Evolutionary conservation across 2,888 invertebrate species (phyloP), one percentile per base, ranked within the genome.

Genomic region (Bembecia ichneumoniformis): DNA sequence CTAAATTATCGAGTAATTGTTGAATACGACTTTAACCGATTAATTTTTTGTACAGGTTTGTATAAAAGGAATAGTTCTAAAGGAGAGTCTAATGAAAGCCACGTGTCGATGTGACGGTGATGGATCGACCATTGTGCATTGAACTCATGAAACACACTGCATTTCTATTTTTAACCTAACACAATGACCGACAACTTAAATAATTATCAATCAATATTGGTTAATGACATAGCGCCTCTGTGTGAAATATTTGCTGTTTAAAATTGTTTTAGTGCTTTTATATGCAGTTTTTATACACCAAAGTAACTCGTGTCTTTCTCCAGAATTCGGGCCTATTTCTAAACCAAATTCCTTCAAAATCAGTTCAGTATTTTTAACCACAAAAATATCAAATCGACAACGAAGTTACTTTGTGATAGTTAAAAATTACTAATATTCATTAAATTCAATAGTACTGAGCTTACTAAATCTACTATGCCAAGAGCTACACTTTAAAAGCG

Each of bases 71-170:
- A 44, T 44, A 40, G 40, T 40, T 44, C 15, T 44, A 44, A 44
- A 44, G 17, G 44, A 44, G 44, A 16, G 11, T 40, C 40, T 17
- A 44, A 44, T 44, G 44, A 44, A 44, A 44, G 16, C 16, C 44
- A 44, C 17, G 15, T 15, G 15, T 44, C 17, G 44, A 46, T 28
- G 51, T 63, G 69, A 67, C 66, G 63, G 64, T 68, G 71, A 71
- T 66, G 60, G 62, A 71, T 71, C 46, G 69, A 51, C 62, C 62
- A 71, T 71, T 71, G 69, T 70, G 35, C 47, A 40, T n/a, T 40
- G 28, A 28, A 28, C 28, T 28, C 15, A 5, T 44, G 17, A 16
- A 16, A 44, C 44, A 13, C 15, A 11, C 4, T 44, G 44, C 40
- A 44, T 44, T 17, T 44, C 44, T 44, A 44, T 44, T 44, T 44